Evolutionary conservation across 2,113 vertebrate species (phyloP).

Genomic region (Pipra filicauda): DNA sequence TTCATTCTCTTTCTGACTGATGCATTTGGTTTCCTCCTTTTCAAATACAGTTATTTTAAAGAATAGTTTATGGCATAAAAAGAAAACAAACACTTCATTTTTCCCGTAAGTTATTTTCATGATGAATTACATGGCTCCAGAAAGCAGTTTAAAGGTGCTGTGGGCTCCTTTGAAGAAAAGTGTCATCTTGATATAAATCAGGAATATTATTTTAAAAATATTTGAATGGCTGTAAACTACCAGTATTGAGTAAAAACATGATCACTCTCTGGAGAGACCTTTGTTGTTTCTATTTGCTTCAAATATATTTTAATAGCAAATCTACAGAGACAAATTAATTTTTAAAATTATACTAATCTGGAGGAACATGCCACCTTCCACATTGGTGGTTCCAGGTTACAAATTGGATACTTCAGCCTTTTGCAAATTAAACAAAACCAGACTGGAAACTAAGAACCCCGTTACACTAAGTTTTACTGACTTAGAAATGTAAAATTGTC

Average conservation of each 20-base stretch:
- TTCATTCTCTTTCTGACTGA: not conserved
- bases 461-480: not conserved
- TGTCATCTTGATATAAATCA: not conserved
- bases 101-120: not conserved
- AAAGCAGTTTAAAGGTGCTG: not conserved
- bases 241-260: not conserved
- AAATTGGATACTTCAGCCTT: not conserved
- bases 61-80: not conserved
- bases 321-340: not conserved
- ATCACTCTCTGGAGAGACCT: not conserved
- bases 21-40: not conserved
- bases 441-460: not conserved
- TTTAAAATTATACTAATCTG: not conserved
- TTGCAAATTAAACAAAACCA: not conserved
- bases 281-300: not conserved
- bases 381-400: not conserved
- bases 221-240: not conserved
- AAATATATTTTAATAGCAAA: not conserved
- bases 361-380: not conserved
- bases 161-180: not conserved
- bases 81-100: not conserved
- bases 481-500: not conserved
- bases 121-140: not conserved
- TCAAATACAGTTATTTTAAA: not conserved
- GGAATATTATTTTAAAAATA: not conserved